Evolutionary conservation across 2,888 invertebrate species (phyloP).

Genomic region (Ormyrus pomaceus): DNA sequence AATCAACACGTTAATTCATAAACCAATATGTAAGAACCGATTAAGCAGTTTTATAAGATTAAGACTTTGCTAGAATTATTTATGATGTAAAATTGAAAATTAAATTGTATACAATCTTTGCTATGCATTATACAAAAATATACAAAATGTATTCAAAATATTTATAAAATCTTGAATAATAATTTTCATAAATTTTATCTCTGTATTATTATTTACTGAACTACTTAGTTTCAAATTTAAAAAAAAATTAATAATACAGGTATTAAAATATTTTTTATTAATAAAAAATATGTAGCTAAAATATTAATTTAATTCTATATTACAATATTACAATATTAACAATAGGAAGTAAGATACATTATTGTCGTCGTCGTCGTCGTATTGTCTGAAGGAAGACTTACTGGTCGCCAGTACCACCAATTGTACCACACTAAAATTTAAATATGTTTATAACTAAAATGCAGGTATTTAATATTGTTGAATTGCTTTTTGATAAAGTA

Average conservation of each 20-base stretch:
- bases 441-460: background rate
- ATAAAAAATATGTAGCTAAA: no score
- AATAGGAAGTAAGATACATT: constrained; percentile 85
- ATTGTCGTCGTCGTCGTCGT: constrained; percentile 80
- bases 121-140: background rate
- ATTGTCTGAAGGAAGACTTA: constrained; percentile 80
- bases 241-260: no score
- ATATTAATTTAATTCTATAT: background rate
- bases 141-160: background rate
- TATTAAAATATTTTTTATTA: no score
- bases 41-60: no score
- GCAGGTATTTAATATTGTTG: no score
- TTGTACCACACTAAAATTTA: constrained; percentile 84
- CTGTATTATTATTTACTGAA: no score
- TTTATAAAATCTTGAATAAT: background rate
- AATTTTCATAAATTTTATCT: background rate
- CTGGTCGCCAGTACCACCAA: constrained; percentile 90
- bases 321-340: constrained; percentile 74
- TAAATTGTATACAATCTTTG: background rate
- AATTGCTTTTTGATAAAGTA: background rate
- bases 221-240: no score
- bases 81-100: no score
- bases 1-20: no score
- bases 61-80: no score
- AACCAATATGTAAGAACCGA: no score